phyloP scores from a whole-genome alignment of 2,888 invertebrate species.

The Agriotes lineatus region DNA sequence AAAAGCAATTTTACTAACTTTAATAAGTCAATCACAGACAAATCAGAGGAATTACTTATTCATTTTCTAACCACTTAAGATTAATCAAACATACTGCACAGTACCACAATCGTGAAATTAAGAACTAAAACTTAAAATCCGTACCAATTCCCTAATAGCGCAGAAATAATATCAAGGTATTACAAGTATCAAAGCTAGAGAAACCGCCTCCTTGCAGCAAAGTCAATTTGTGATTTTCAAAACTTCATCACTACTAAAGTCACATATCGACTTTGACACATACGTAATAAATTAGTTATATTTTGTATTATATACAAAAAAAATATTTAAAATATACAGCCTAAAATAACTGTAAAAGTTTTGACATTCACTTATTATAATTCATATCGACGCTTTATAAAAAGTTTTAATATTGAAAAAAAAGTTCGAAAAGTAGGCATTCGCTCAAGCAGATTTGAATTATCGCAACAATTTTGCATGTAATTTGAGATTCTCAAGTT shows the following conservation, averaged over 20 bases:
- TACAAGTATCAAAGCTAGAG: background rate
- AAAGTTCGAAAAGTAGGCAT: background rate
- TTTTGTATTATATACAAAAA: no score
- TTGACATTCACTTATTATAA: no score
- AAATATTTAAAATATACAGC: no score
- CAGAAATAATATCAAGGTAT: background rate
- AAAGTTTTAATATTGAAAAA: background rate
- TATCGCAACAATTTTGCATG: no score
- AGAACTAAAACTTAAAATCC: no score
- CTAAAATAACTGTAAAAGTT: no score
- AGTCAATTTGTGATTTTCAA: background rate
- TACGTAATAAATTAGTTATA: no score
- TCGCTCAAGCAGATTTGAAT: no score
- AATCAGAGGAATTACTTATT: background rate
- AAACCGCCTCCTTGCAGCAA: background rate
- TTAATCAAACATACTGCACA: background rate
- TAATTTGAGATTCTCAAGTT: background rate
- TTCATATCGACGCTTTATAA: no score
- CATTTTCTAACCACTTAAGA: no score
- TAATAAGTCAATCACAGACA: conserved; percentile 1
- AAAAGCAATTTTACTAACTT: background rate
- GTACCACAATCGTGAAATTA: no score
- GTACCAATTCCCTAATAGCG: no score
- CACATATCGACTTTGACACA: background rate
- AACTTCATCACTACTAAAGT: background rate